Evolutionary conservation across 2,113 vertebrate species (phyloP).

Genomic region (Dolichallabes microphthalmus): DNA sequence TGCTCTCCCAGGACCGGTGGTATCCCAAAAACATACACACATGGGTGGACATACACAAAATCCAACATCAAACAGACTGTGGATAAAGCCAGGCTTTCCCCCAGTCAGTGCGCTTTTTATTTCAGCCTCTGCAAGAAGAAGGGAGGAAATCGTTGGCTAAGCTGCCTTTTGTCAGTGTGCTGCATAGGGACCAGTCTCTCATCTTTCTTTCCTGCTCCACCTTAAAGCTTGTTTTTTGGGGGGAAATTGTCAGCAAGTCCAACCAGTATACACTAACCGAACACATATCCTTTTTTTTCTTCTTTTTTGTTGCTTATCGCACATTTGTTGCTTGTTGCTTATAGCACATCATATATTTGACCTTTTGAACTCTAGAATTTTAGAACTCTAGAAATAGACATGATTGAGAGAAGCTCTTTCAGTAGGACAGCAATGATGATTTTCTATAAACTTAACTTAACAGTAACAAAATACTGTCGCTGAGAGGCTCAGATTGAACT

Average conservation of each 20-base stretch:
- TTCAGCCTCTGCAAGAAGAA: conserved; percentile 48
- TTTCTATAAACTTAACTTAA: background rate
- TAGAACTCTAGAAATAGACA: background rate
- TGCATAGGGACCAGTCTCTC: conserved; percentile 46
- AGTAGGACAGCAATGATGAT: background rate
- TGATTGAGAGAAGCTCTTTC: background rate
- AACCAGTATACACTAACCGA: conserved; percentile 22
- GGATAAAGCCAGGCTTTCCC: conserved; percentile 58
- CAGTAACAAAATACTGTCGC: conserved; percentile 37
- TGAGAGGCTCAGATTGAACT: conserved; percentile 34
- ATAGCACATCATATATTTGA: background rate
- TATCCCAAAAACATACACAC: conserved; percentile 30
- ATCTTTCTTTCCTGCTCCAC: conserved; percentile 34
- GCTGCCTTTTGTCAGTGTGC: conserved; percentile 56
- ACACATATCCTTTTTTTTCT: background rate
- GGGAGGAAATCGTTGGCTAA: conserved; percentile 57
- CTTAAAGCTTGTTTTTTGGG: conserved; percentile 27
- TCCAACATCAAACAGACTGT: conserved; percentile 46
- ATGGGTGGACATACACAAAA: conserved; percentile 38
- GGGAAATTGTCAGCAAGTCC: conserved; percentile 10
- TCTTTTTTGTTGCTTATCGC: conserved; percentile 3
- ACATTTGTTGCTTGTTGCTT: too few species aligned
- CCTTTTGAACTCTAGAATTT: background rate
- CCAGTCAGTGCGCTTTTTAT: conserved; percentile 53
- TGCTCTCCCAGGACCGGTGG: conserved; percentile 49